Evolutionary conservation across 2,888 invertebrate species (phyloP), one percentile per base, ranked within the genome.

Genomic region (Labia minor): DNA sequence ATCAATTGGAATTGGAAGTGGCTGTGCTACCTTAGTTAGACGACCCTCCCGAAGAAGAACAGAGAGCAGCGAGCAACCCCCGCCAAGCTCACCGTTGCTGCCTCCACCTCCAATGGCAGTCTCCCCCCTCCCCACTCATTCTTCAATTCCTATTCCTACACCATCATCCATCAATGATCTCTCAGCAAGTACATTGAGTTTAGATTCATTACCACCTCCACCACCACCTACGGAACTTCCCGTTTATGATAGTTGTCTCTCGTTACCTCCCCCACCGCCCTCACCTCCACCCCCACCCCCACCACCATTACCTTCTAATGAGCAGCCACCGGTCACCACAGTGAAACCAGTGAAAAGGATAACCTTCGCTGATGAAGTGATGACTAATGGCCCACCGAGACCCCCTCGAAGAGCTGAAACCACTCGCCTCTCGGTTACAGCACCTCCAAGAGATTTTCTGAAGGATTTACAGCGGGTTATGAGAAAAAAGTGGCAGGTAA

Each of bases 391-490:
- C 2, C 20, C 65, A 8, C 61, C 49, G 8, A 63, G 20, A 37
- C 88, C 90, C 20, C 91, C 91, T 0, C 87, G 87, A 72, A 82
- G 92, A 37, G 86, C 88, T 67, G 90, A 91, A 73, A 83, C 83
- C 70, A 89, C 89, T 0, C 82, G 85, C 63, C 78, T 90, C 1
- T 64, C 65, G 26, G 66, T 62, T 16, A 66, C 66, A 6, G 63
- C 89, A 8, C 90, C 89, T 1, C 78, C 78, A 8, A 72, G 86
- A 21, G 90, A 90, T 68, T 94, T 95, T 74, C 80, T 95, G 62
- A 89, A 90, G 75, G 94, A 95, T 76, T 80, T 95, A 64, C 94
- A 95, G 75, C 82, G 93, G 65, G 94, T 95, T 0, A 94, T 95
- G 91, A 84, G 91, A 71, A 93, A 93, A 75, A 95, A 95, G 74